Conservation (phyloP, 2,113 vertebrate species). For the Elgaria multicarinata region DNA sequence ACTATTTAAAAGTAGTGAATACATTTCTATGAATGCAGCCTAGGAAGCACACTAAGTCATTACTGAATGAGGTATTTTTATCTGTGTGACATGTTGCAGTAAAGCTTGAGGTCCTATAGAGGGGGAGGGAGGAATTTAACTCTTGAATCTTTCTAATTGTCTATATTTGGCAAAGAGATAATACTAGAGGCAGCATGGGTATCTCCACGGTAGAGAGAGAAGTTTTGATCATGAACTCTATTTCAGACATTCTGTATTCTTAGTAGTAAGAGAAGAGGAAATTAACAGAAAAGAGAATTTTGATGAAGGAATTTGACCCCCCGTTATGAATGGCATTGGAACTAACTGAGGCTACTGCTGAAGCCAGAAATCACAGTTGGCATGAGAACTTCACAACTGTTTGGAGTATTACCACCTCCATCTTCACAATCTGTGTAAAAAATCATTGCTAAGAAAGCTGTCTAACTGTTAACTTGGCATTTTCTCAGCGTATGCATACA, state of each 20-base stretch:
- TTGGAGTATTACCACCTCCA: background rate
- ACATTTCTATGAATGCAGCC: background rate
- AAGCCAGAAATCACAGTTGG: background rate
- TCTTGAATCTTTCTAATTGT: background rate
- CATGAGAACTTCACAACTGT: background rate
- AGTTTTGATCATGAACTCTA: background rate
- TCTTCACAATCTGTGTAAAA: background rate
- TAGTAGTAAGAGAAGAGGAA: background rate
- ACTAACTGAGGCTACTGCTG: background rate
- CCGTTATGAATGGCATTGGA: background rate
- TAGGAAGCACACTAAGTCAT: background rate
- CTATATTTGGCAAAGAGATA: background rate
- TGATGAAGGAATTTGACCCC: background rate
- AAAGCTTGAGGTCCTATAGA: background rate
- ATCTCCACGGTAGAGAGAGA: background rate
- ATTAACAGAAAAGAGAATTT: background rate
- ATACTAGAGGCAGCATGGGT: background rate
- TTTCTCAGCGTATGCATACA: background rate
- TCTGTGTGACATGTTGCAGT: background rate
- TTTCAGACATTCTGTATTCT: background rate
- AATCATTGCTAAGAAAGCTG: background rate
- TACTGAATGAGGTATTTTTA: constrained; percentile 1
- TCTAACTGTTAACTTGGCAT: background rate
- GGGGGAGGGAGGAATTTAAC: constrained; percentile 8
- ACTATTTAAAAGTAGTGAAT: constrained; percentile 11